Percentiles rank a stretch among this genome's conserved stretches.
Conservation (phyloP, 23 tunicate genomes). For the Trididemnum miniatum region DNA sequence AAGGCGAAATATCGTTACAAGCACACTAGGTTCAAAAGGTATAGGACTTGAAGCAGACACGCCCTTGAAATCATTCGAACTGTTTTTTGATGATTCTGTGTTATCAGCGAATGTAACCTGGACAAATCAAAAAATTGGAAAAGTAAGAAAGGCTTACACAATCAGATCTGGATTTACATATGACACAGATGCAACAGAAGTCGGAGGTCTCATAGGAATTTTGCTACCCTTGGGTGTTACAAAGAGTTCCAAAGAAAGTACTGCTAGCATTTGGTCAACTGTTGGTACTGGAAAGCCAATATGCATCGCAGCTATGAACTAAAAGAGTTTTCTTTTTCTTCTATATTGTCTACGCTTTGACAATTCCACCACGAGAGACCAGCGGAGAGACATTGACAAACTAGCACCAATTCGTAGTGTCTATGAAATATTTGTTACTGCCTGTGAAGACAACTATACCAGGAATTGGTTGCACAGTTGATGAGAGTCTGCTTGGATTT, state of each 20-base stretch:
- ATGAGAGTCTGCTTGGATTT: conserved; percentile 22
- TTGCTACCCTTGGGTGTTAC: conserved; percentile 20
- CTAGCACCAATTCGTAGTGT: conserved; percentile 1
- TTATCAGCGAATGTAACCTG: conserved; percentile 14
- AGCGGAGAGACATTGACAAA: conserved; percentile 10
- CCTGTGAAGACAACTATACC: conserved; percentile 10
- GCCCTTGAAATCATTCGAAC: conserved; percentile 23
- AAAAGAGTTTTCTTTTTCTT: neutral
- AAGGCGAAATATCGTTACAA: conserved; percentile 26
- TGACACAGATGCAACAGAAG: conserved; percentile 24
- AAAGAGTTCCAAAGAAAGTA: conserved; percentile 21
- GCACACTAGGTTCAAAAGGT: conserved; percentile 11
- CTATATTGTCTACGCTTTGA: conserved; percentile 18
- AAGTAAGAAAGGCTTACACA: conserved; percentile 17
- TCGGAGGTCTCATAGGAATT: conserved; percentile 18
- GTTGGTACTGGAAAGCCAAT: conserved; percentile 30
- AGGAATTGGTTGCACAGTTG: conserved; percentile 12
- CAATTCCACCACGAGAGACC: conserved; percentile 6
- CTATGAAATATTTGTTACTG: conserved; percentile 1
- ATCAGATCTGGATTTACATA: conserved; percentile 12
- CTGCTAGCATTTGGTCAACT: neutral
- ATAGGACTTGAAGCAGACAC: conserved; percentile 14
- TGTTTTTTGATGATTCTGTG: conserved; percentile 24
- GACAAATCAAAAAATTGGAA: conserved; percentile 23
- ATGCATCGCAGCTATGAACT: neutral